Evolutionary conservation across 2,888 invertebrate species (phyloP).

Genomic region (Cryptocheilus praepositus): DNA sequence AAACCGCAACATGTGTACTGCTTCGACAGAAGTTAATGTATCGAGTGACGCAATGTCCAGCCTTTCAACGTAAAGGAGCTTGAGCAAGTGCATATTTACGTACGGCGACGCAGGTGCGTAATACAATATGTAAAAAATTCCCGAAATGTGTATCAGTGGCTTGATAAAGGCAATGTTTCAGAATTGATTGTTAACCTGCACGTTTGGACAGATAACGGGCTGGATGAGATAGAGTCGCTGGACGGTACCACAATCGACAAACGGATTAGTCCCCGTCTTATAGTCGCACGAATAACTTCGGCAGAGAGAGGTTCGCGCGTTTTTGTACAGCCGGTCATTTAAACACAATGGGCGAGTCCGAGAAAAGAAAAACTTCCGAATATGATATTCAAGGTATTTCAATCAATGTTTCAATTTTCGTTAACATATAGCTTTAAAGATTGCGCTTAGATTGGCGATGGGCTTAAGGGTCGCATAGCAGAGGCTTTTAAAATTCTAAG

Average conservation of each 20-base stretch:
- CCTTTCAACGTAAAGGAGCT: no score
- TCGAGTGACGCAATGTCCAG: no score
- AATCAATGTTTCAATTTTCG: neutral
- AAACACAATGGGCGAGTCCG: neutral
- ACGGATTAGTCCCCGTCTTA: neutral
- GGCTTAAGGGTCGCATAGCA: no score
- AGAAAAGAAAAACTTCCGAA: neutral
- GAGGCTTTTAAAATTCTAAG: no score
- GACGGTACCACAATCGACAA: neutral
- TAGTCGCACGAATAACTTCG: slow-evolving; percentile 7
- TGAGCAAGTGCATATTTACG: no score
- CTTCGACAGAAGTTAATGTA: no score
- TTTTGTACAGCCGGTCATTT: no score
- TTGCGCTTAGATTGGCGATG: neutral
- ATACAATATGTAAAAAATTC: no score
- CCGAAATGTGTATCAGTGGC: no score
- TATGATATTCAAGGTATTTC: slow-evolving; percentile 7
- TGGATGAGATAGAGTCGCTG: neutral
- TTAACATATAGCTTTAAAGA: neutral
- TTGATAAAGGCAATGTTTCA: no score
- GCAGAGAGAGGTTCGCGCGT: neutral
- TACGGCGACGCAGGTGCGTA: no score
- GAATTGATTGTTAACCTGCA: slow-evolving; percentile 10
- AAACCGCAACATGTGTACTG: no score
- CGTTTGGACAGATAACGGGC: slow-evolving; percentile 3